Percentiles rank a stretch among this genome's conserved stretches.
These are phyloP conservation scores for Homarus americanus DNA, from an alignment of 1,140 invertebrate genomes.

Conservation along the genomic window DNA sequence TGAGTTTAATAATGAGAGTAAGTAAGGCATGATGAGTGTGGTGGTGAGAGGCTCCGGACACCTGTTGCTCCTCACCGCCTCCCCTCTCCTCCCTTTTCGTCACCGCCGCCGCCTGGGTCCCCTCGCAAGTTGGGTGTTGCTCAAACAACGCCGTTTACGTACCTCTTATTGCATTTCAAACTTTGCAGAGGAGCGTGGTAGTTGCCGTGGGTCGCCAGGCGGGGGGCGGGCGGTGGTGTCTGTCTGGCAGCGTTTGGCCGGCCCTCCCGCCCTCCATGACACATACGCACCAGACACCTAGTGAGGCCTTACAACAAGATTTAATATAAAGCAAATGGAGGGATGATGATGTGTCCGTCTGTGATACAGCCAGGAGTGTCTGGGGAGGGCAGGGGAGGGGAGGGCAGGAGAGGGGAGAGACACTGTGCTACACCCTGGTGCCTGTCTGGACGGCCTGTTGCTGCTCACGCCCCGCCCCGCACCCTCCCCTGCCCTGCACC, in stretches of 20 bases:
- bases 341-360: not conserved
- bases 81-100: not conserved
- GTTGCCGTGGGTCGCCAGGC: constrained; percentile 15
- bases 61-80: not conserved
- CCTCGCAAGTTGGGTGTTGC: constrained; percentile 20
- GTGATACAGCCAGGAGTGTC: too few species aligned
- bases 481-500: not conserved
- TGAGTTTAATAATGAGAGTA: too few species aligned
- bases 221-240: not conserved
- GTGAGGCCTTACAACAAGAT: not conserved
- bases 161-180: constrained; percentile 40
- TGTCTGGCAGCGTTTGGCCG: not conserved
- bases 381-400: not conserved
- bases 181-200: constrained; percentile 10
- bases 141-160: constrained; percentile 45
- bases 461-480: not conserved
- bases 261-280: not conserved
- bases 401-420: not conserved
- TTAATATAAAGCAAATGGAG: not conserved
- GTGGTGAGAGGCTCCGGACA: not conserved
- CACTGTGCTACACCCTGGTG: not conserved
- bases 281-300: not conserved
- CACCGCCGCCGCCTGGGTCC: not conserved
- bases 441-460: not conserved
- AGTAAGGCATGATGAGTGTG: too few species aligned